Evolutionary conservation across 2,113 vertebrate genomes (phyloP).

Genomic region (Ivindomyrus marchei): DNA sequence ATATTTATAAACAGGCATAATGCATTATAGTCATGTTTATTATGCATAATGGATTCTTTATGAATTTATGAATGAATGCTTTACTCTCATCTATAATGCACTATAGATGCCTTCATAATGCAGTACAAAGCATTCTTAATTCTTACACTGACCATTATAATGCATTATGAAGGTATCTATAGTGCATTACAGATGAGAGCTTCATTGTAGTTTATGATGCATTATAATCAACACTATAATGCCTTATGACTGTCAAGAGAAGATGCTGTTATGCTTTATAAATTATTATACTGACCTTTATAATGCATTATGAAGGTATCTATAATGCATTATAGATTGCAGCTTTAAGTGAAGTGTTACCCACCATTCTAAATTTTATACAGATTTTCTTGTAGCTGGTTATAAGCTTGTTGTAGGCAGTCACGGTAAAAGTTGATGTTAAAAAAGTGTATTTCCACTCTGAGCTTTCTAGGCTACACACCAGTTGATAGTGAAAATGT

Average conservation of each 20-base stretch:
- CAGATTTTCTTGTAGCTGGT: background rate
- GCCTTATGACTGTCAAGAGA: background rate
- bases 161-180: background rate
- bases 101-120: background rate
- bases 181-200: background rate
- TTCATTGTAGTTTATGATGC: background rate
- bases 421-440: background rate
- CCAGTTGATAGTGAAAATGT: background rate
- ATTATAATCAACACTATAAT: background rate
- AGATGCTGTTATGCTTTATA: background rate
- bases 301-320: background rate
- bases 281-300: background rate
- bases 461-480: background rate
- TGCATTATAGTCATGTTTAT: background rate
- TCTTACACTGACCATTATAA: background rate
- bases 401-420: background rate
- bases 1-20: background rate
- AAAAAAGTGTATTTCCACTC: background rate
- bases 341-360: background rate
- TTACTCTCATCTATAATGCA: background rate
- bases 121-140: background rate
- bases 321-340: background rate
- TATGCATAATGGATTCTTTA: background rate
- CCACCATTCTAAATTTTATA: background rate
- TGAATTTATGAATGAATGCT: background rate